phyloP scores from a whole-genome alignment of 2,113 vertebrate species.

The Pollachius pollachius region DNA sequence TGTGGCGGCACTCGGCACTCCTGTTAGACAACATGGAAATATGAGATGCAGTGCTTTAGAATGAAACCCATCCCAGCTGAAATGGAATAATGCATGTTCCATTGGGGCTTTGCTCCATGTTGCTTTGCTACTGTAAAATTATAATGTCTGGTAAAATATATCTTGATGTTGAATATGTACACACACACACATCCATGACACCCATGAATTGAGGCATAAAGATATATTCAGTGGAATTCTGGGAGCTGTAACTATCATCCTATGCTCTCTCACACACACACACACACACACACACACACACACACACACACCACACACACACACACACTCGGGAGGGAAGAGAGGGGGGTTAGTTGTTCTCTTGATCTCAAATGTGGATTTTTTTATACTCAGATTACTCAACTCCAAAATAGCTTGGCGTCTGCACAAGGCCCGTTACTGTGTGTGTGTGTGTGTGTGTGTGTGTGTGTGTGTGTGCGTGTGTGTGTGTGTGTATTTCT shows the following conservation, averaged over 20 bases:
- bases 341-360: background rate
- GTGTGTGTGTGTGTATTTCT: slow-evolving; percentile 23
- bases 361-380: slow-evolving; percentile 55
- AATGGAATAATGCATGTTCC: too few relatives aligned
- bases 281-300: too few relatives aligned
- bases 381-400: slow-evolving; percentile 50
- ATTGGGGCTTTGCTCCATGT: too few relatives aligned
- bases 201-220: background rate
- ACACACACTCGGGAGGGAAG: background rate
- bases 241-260: background rate
- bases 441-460: slow-evolving; percentile 30
- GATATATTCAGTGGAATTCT: background rate
- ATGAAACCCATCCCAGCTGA: too few relatives aligned
- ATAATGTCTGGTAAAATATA: too few relatives aligned
- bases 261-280: too few relatives aligned
- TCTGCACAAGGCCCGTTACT: slow-evolving; percentile 16
- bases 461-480: slow-evolving; percentile 26
- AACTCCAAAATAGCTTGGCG: slow-evolving; percentile 28
- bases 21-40: slow-evolving; percentile 57
- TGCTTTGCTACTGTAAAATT: too few relatives aligned
- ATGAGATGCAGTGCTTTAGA: too few relatives aligned
- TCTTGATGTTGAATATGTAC: background rate
- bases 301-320: too few relatives aligned
- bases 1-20: slow-evolving; percentile 83
- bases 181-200: slow-evolving; percentile 5